These are phyloP conservation scores for Ascidia mentula DNA, from an alignment of 23 tunicate genomes.

Conservation along the genomic window DNA sequence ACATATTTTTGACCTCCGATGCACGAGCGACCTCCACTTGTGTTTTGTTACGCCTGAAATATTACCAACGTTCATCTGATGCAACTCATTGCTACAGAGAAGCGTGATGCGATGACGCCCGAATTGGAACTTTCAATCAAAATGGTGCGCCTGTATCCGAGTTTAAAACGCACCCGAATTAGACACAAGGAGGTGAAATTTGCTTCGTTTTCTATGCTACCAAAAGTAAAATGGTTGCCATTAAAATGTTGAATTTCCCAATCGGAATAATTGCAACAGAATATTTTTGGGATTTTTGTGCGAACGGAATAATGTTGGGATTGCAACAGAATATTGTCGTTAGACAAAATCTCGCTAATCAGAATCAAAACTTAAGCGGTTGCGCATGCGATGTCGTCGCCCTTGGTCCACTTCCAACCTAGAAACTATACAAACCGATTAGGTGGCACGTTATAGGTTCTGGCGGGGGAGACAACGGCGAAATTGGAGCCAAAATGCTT, in stretches of 20 bases:
- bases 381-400: neutral
- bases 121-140: neutral
- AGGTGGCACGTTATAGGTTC: neutral
- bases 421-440: neutral
- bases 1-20: neutral
- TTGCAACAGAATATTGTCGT: too few relatives aligned
- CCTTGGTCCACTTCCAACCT: neutral
- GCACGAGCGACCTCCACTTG: neutral
- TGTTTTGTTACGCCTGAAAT: neutral
- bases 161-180: neutral
- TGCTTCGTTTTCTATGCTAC: too few relatives aligned
- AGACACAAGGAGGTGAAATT: too few relatives aligned
- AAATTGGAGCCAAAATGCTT: neutral
- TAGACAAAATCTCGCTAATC: too few relatives aligned
- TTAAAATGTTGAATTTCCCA: too few relatives aligned
- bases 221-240: too few relatives aligned
- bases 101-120: too few relatives aligned
- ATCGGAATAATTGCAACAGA: too few relatives aligned
- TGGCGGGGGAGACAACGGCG: neutral
- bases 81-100: too few relatives aligned
- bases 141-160: neutral
- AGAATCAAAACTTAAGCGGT: too few relatives aligned
- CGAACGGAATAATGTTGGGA: too few relatives aligned
- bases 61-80: neutral
- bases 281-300: too few relatives aligned